phyloP scores from a whole-genome alignment of 2,888 invertebrate species.

The Sinopyrophorus schimmeli region DNA sequence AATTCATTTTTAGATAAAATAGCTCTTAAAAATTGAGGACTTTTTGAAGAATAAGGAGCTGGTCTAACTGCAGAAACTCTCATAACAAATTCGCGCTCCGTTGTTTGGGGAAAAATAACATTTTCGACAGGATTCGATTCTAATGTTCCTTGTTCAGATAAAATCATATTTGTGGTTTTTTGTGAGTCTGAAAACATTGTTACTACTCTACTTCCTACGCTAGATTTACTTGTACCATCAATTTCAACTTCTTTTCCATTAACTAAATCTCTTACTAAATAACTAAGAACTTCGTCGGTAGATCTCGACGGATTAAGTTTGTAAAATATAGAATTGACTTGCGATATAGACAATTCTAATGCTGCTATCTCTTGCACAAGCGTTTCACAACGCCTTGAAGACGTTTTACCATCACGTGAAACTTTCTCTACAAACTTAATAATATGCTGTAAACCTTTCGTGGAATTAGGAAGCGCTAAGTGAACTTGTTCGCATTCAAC shows the following conservation, averaged over 20 bases:
- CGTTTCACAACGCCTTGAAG: conserved; percentile 48
- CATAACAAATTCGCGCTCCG: conserved; percentile 69
- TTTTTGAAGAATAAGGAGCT: conserved; percentile 61
- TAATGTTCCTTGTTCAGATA: conserved; percentile 40
- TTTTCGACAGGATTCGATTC: conserved; percentile 43
- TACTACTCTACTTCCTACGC: conserved; percentile 60
- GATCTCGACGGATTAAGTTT: conserved; percentile 57
- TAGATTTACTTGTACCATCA: conserved; percentile 60
- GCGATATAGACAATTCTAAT: conserved; percentile 59
- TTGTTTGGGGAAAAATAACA: conserved; percentile 59
- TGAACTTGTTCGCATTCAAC: conserved; percentile 54
- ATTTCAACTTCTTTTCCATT: conserved; percentile 64
- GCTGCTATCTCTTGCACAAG: conserved; percentile 58
- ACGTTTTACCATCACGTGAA: conserved; percentile 48
- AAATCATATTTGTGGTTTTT: conserved; percentile 54
- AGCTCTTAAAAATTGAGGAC: conserved; percentile 71
- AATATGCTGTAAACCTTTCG: conserved; percentile 47
- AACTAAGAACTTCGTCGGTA: conserved; percentile 49
- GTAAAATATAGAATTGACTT: conserved; percentile 60
- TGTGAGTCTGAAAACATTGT: conserved; percentile 64
- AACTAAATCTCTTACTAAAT: conserved; percentile 58
- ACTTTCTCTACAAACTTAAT: conserved; percentile 48
- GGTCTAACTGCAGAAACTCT: conserved; percentile 64
- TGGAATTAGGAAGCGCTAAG: conserved; percentile 50
- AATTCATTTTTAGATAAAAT: conserved; percentile 70